Conservation (phyloP, 2,888 invertebrate genomes). For the Tachystola acroxantha region DNA sequence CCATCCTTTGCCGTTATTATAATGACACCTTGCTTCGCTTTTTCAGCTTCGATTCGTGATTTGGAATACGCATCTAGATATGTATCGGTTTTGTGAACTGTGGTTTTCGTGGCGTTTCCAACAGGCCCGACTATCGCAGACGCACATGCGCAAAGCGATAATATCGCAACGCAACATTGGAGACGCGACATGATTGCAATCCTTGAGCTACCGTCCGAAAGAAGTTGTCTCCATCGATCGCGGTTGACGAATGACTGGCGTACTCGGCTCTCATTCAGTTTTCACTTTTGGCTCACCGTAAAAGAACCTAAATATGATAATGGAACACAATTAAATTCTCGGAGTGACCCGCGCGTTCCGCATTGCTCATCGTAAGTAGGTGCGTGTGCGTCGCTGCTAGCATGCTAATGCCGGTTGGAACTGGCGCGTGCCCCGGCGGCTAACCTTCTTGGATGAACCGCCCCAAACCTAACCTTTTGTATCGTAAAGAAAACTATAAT, state of each 20-base stretch:
- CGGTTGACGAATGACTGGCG: constrained; percentile 67
- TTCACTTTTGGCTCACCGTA: constrained; percentile 78
- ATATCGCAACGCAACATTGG: constrained; percentile 36
- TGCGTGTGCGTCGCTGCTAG: constrained; percentile 40
- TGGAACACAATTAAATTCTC: constrained; percentile 77
- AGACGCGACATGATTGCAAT: constrained; percentile 45
- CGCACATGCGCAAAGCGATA: constrained; percentile 45
- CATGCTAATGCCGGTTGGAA: constrained; percentile 57
- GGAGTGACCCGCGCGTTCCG: constrained; percentile 69
- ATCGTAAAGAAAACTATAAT: constrained; percentile 58
- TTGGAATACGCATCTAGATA: constrained; percentile 82
- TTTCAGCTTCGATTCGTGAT: constrained; percentile 69
- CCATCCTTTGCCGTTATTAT: constrained; percentile 68
- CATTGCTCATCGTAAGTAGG: constrained; percentile 75
- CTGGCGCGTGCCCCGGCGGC: constrained; percentile 29
- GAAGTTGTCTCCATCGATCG: constrained; percentile 71
- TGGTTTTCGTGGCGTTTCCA: constrained; percentile 47
- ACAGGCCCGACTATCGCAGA: constrained; percentile 59
- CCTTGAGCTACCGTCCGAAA: constrained; percentile 42
- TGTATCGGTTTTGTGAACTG: constrained; percentile 70
- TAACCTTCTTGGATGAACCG: constrained; percentile 54
- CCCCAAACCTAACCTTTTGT: constrained; percentile 56
- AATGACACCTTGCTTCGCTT: constrained; percentile 60
- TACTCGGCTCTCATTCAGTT: constrained; percentile 61
- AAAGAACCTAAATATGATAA: constrained; percentile 78